Conservation (phyloP, 2,888 invertebrate genomes). For the Dolomedes plantarius region DNA sequence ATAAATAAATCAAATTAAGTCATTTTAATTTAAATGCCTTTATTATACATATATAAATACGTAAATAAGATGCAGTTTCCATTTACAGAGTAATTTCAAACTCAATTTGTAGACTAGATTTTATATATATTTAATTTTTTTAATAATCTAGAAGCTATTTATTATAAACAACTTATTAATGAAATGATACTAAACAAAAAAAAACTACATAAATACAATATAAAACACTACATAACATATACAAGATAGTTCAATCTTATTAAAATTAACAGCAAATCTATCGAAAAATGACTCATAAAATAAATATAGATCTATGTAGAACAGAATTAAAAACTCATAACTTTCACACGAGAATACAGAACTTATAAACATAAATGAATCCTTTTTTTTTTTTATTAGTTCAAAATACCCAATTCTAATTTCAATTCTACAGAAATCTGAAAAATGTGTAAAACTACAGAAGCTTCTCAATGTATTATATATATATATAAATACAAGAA, state of each 20-base stretch:
- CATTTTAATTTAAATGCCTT: constrained; percentile 52
- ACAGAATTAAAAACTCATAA: too few species aligned
- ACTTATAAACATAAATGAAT: too few species aligned
- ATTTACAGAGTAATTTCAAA: constrained; percentile 34
- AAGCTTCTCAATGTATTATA: too few species aligned
- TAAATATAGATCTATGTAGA: too few species aligned
- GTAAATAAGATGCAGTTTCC: constrained; percentile 43
- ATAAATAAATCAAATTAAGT: too few species aligned
- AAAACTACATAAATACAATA: background rate
- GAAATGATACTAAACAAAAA: background rate
- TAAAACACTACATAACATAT: background rate
- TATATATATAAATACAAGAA: too few species aligned
- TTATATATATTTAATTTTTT: background rate
- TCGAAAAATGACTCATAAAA: background rate
- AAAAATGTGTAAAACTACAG: too few species aligned
- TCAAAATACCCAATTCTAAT: too few species aligned
- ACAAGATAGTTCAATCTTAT: too few species aligned
- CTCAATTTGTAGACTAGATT: background rate
- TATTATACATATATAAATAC: constrained; percentile 67
- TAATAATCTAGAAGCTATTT: background rate
- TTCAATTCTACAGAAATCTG: too few species aligned
- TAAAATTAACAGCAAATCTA: background rate
- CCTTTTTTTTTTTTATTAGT: too few species aligned
- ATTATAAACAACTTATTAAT: background rate
- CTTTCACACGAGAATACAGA: too few species aligned